A percentile compares a stretch with the other conserved stretches of the same genome.
Conservation (phyloP, 2,797 vertebrate genomes). For the Alosa sapidissima region DNA sequence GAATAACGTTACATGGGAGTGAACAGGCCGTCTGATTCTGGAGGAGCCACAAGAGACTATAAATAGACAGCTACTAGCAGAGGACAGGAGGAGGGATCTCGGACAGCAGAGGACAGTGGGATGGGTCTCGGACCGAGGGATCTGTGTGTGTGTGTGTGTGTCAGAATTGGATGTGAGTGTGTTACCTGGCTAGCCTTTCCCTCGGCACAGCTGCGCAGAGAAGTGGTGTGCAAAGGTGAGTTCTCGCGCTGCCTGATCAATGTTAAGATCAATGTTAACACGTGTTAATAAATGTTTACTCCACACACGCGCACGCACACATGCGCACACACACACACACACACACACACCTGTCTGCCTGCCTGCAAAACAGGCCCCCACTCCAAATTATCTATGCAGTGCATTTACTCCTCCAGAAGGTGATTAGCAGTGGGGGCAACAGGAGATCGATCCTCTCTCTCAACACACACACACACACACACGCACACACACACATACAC, state of each 20-base stretch:
- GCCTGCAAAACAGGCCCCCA: constrained; percentile 29
- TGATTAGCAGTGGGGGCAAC: constrained; percentile 17
- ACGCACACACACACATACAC: too few relatives aligned
- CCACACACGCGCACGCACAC: constrained; percentile 21
- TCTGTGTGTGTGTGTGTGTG: not conserved
- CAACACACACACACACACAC: too few relatives aligned
- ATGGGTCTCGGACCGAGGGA: too few relatives aligned
- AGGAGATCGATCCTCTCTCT: not conserved
- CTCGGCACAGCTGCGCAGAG: constrained; percentile 28
- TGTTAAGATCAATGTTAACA: constrained; percentile 63
- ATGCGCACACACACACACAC: not conserved
- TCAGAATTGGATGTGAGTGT: constrained; percentile 14
- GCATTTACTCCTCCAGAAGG: constrained; percentile 38
- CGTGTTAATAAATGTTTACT: constrained; percentile 69
- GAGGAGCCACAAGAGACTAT: not conserved
- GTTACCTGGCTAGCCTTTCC: constrained; percentile 1
- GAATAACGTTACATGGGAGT: not conserved
- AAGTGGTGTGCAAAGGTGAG: constrained; percentile 15
- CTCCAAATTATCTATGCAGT: constrained; percentile 58
- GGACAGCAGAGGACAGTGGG: too few relatives aligned
- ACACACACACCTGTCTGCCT: not conserved
- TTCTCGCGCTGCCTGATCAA: constrained; percentile 53
- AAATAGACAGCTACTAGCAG: not conserved
- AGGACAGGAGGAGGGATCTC: not conserved
- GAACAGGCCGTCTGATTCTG: not conserved